A percentile compares a stretch with the other conserved stretches of the same genome.
Evolutionary conservation across 2,797 vertebrate species (phyloP).

Genomic region (Macroramphosus scolopax): DNA sequence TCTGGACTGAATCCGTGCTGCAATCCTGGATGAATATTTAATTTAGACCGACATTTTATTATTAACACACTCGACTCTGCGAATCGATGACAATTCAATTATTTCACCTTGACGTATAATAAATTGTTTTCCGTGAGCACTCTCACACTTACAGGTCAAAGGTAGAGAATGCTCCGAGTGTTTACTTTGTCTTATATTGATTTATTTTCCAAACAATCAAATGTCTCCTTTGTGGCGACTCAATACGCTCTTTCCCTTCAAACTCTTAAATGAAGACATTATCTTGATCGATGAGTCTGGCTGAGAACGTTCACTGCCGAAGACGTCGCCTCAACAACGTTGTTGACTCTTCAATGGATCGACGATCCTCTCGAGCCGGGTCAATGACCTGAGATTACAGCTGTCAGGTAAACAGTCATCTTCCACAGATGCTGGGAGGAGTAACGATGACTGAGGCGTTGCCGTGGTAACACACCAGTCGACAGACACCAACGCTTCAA

Average conservation of each 20-base stretch:
- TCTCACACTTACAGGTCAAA: too few species aligned
- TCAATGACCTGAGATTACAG: conserved; percentile 16
- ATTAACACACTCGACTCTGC: too few species aligned
- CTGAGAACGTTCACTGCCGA: neutral
- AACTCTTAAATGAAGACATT: conserved; percentile 13
- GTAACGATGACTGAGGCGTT: conserved; percentile 3
- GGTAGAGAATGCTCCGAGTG: neutral
- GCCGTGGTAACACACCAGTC: neutral
- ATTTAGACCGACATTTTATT: too few species aligned
- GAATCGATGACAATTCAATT: too few species aligned
- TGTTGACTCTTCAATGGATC: conserved; percentile 9
- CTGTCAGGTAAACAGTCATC: conserved; percentile 10
- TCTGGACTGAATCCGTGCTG: too few species aligned
- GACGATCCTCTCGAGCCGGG: conserved; percentile 5
- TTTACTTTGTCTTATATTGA: conserved; percentile 4
- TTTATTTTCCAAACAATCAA: conserved; percentile 1
- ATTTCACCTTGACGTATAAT: too few species aligned
- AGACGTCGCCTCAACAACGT: conserved; percentile 5
- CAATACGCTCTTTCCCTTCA: conserved; percentile 4
- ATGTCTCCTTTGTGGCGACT: conserved; percentile 4
- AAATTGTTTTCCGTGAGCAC: too few species aligned
- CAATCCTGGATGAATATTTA: too few species aligned
- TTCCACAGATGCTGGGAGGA: neutral
- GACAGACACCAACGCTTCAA: neutral
- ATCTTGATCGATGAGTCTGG: conserved; percentile 7